Evolutionary conservation across 2,113 vertebrate genomes (phyloP), one percentile per base, ranked within the genome.

Genomic region (Tyto alba): DNA sequence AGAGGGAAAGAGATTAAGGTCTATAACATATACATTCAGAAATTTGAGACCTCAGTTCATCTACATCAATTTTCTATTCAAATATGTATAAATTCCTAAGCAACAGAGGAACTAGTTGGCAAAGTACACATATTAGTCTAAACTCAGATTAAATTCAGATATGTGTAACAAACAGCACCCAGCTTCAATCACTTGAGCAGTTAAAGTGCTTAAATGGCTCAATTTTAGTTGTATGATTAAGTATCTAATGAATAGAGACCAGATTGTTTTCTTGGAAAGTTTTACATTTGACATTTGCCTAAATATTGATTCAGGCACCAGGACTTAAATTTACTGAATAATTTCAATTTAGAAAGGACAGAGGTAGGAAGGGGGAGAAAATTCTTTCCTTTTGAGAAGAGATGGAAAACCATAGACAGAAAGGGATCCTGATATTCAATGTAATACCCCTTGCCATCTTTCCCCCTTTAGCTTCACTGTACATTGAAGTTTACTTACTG

Each of bases 11-110:
- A 83, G 82, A 84, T 0, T 7, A 60, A 91, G 32, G 29, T 63
- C 47, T 92, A 0, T 7, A 43, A 55, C 0, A 0, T 4, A 7
- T 18, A 26, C 1, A 0, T 75, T 81, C 69, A 64, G 69, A 82
- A 94, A 85, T 88, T 55, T 66, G 23, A 92, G 67, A 29, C 29
- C 15, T 81, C 1, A 0, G 41, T 40, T 94, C 59, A 52, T 76
- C 38, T 79, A 34, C 41, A 56, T 36, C 27, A 60, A 45, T 84
- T 86, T 74, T 81, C 64, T 52, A 17, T 81, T 90, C 89, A 82
- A 90, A 80, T 77, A 74, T 48, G 27, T 71, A 88, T 47, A 60
- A 74, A 81, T 71, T 74, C 34, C 55, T 30, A 73, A 83, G 75
- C 27, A 55, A 75, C 8, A 47, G 41, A 59, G 19, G 41, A 83